These are phyloP conservation scores for Musca domestica DNA, from an alignment of 1,140 invertebrate genomes.

Conservation along the genomic window DNA sequence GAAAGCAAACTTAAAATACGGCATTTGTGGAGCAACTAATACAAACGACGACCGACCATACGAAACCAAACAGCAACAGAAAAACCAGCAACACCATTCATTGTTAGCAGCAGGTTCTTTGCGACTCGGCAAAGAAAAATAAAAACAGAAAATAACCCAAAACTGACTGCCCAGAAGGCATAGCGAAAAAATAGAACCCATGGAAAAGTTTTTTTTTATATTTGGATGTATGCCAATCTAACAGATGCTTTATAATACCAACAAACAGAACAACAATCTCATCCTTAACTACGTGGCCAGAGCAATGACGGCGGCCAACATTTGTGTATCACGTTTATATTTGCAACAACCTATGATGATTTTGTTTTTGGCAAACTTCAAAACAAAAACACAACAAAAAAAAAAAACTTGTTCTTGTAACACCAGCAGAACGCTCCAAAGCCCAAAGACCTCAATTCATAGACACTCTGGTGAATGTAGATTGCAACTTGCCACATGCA, in stretches of 20 bases:
- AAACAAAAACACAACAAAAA: too few relatives aligned
- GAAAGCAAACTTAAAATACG: neutral
- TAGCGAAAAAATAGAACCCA: neutral
- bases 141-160: neutral
- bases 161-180: too few relatives aligned
- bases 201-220: neutral
- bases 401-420: too few relatives aligned
- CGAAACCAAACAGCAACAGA: conserved; percentile 1
- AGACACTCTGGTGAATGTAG: too few relatives aligned
- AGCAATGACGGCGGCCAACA: too few relatives aligned
- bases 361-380: conserved; percentile 5
- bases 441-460: too few relatives aligned
- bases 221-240: conserved; percentile 19
- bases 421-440: too few relatives aligned
- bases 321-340: conserved; percentile 8
- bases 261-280: conserved; percentile 1
- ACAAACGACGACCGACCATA: too few relatives aligned
- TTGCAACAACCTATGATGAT: conserved; percentile 12
- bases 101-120: neutral
- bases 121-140: neutral
- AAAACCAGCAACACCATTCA: neutral
- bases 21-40: neutral
- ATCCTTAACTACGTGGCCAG: too few relatives aligned
- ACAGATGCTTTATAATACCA: conserved; percentile 15
- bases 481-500: too few relatives aligned